phyloP scores from a whole-genome alignment of 2,797 vertebrate genomes.

The Phalanger gymnotis region DNA sequence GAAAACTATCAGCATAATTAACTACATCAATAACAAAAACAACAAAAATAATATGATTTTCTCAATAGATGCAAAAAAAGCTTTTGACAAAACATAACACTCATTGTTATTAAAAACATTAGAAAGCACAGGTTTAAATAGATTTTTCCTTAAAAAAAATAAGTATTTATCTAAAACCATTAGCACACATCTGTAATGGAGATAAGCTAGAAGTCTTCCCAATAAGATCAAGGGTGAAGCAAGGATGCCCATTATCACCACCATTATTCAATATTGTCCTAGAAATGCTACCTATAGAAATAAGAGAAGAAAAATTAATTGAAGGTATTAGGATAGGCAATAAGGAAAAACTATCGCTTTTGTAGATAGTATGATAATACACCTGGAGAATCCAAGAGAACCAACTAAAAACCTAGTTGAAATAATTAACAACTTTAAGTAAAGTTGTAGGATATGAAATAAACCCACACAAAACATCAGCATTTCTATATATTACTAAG shows the following conservation, averaged over 20 bases:
- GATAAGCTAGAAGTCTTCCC: neutral
- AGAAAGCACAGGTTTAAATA: too few species aligned
- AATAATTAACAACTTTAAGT: neutral
- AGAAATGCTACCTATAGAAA: neutral
- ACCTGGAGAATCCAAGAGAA: neutral
- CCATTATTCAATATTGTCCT: neutral
- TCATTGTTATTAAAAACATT: neutral
- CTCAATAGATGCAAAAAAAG: neutral
- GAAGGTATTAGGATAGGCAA: neutral
- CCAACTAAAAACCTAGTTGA: neutral
- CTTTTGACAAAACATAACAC: neutral
- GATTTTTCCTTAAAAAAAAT: too few species aligned
- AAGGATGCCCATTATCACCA: neutral
- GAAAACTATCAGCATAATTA: too few species aligned
- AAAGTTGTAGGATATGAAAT: neutral
- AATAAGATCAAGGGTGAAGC: neutral
- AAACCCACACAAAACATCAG: neutral
- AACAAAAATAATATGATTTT: neutral
- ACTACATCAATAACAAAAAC: too few species aligned
- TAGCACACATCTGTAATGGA: neutral
- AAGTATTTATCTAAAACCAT: neutral
- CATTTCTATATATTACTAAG: neutral
- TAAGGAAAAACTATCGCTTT: neutral
- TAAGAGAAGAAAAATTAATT: neutral
- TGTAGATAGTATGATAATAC: neutral